These are phyloP conservation scores for Turritopsis rubra DNA, from an alignment of 30 jellyfish, hydroid and myxozoan genomes.

Conservation along the genomic window DNA sequence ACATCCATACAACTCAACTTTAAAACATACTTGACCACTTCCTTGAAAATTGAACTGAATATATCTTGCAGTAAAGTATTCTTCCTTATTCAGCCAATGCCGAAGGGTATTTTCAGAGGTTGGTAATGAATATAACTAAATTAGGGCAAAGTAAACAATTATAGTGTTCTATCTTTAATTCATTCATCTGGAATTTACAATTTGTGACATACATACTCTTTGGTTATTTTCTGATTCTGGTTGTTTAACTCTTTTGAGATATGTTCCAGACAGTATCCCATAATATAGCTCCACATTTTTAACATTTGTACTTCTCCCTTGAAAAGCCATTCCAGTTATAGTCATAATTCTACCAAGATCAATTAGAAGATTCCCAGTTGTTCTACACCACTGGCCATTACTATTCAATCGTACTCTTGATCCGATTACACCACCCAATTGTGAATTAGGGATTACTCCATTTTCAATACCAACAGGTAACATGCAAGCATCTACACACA, in stretches of 20 bases:
- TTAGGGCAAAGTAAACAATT: no score
- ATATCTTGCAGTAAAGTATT: no score
- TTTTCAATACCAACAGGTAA: constrained; percentile 10
- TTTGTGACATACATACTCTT: no score
- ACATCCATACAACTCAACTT: no score
- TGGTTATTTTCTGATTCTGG: neutral
- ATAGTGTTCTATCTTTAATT: no score
- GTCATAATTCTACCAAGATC: constrained; percentile 16
- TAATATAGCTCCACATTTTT: neutral
- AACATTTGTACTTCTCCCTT: neutral
- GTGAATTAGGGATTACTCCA: neutral
- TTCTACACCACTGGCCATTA: constrained; percentile 1
- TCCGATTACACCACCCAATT: neutral
- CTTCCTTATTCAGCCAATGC: no score
- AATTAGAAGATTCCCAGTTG: neutral
- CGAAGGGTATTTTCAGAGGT: no score
- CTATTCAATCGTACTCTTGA: constrained; percentile 6
- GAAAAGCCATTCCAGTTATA: neutral
- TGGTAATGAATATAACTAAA: no score
- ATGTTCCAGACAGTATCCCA: neutral
- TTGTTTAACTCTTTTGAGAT: no score
- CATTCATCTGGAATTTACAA: no score
- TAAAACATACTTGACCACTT: no score
- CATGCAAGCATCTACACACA: neutral
- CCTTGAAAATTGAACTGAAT: no score